Evolutionary conservation across 2,888 invertebrate species (phyloP), one percentile per base, ranked within the genome.

Genomic region (Eupithecia centaureata): DNA sequence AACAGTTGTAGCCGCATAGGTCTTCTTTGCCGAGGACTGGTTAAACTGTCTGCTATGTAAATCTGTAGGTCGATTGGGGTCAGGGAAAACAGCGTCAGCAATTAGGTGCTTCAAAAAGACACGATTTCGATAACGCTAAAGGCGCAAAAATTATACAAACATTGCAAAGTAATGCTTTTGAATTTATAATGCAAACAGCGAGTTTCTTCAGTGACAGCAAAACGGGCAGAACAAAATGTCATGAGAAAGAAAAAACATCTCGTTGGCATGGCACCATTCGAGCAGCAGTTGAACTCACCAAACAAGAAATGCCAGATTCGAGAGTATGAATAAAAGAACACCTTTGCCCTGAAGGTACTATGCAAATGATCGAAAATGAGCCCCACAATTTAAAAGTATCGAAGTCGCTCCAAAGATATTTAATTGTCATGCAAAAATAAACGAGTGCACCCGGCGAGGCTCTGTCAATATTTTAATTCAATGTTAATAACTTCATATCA

Each of bases 401-500:
- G 77, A 74, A 79, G 74, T 76, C 78, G 76, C 76, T 77, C 81
- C 78, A 57, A 83, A 83, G 79, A 82, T 85, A 86, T 47, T 84
- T 86, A 84, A 86, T 90, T 90, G 89, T 89, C 85, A 91, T 90
- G 90, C 86, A 88, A 87, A 90, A 90, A 85, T 85, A 83, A 86
- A 83, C 83, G 82, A 85, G 74, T 79, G 79, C 86, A 86, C 80
- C 84, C 84, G 83, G 83, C 82, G 77, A 76, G 72, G 81, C 76
- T 83, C 80, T 80, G 86, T 87, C 86, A 89, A 88, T 89, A 89
- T 89, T 87, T 86, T 84, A 89, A 90, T 88, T 85, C 84, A 83
- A 88, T 87, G 86, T 83, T 88, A 88, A 89, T 88, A 89, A 85
- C 87, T 87, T 85, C 80, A 86, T 87, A 83, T 84, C 77, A 81